A percentile compares a stretch with the other conserved stretches of the same genome.
These are phyloP conservation scores for Papilio polyxenes DNA, from an alignment of 1,140 invertebrate species.

Conservation along the genomic window DNA sequence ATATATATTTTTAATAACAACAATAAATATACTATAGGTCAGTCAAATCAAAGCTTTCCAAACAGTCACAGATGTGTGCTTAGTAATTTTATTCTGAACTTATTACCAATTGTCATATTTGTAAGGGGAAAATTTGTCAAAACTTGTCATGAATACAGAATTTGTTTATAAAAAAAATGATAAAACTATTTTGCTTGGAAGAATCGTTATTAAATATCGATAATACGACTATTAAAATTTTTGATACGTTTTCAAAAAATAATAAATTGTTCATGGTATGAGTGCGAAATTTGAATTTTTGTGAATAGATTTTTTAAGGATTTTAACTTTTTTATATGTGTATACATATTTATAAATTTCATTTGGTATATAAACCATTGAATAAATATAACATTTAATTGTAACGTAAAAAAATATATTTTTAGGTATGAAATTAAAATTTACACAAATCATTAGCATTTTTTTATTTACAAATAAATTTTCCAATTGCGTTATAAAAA, in stretches of 20 bases:
- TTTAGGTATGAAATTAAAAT: not conserved
- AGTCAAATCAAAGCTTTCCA: not conserved
- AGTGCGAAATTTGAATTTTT: not conserved
- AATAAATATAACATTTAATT: not conserved
- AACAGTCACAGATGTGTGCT: not conserved
- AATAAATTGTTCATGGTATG: not conserved
- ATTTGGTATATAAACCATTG: not conserved
- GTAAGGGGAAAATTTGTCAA: not conserved
- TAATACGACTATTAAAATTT: not conserved
- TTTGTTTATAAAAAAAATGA: not conserved
- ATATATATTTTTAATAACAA: not conserved
- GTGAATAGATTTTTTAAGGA: not conserved
- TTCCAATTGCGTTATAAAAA: not conserved
- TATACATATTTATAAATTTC: not conserved
- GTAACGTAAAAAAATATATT: not conserved
- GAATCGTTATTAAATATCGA: not conserved
- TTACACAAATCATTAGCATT: not conserved
- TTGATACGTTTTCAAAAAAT: not conserved
- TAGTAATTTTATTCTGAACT: not conserved
- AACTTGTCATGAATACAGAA: not conserved
- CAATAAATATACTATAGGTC: not conserved
- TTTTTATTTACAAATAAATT: conserved; percentile 12
- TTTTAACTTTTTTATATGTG: not conserved
- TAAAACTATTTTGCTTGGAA: not conserved
- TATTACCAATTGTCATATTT: conserved; percentile 11